Base-by-base conservation (phyloP, 2,113 vertebrate species). In the Pelecanoides urinatrix region DNA sequence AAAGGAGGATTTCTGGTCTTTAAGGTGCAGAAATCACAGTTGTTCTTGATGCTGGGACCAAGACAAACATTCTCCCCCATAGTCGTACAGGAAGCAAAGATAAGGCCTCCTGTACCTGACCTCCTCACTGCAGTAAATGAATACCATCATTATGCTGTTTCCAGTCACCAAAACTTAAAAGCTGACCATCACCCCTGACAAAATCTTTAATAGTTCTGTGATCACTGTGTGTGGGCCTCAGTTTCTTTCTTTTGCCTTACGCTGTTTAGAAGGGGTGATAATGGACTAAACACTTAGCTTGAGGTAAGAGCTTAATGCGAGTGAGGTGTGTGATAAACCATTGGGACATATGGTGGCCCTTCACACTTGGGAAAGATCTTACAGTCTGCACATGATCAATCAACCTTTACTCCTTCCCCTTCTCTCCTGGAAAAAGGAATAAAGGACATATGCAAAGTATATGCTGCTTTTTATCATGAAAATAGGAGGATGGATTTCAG, bases 291-390 rank as follows among this genome's bases (percentile, higher is more conserved):
- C 23, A 18, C 21, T 53, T 50, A 52, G 50, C 36, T 62, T 38
- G 50, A 71, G 29, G 7, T 66, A 66, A 49, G 49, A 85, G n/a
- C 27, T 77, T 45, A 73, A 40, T 13, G 49, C 1, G 1, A 27
- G 7, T 11, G 26, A 42, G 22, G 9, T 27, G 14, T 72, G 27
- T 44, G 34, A 47, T 2, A 71, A 63, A 61, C 26, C 12, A 11
- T 0, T 42, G 38, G 26, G 65, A 83, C 2, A 11, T 19, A 13
- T 0, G 2, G 34, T 20, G 13, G 32, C 9, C 7, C 15, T 76
- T 58, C 58, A 44, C 1, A 2, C 27, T 44, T n/a, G 8, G 62
- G 36, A 52, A 62, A 76, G 10, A 50, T 50, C 16, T 72, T 42
- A 55, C 0, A 0, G 14, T 55, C 68, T 77, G 44, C 40, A 53